These are phyloP conservation scores for Cotesia congregata DNA, from an alignment of 2,888 invertebrate genomes.

Conservation along the genomic window DNA sequence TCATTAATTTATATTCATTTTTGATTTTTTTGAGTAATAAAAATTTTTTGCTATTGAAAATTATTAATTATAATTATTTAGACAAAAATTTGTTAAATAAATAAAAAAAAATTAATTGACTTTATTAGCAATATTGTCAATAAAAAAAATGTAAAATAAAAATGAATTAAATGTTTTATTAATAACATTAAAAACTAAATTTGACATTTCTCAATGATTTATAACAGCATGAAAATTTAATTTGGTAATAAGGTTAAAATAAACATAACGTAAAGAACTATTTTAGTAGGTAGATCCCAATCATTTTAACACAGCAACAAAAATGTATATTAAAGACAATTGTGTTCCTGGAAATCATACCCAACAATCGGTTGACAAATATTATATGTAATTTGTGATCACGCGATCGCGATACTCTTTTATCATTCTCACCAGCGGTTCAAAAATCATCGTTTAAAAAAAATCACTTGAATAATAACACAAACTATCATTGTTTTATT, in stretches of 20 bases:
- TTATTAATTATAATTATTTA: too few species aligned
- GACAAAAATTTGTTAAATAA: too few species aligned
- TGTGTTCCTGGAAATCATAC: slow-evolving; percentile 28
- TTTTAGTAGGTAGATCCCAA: neutral
- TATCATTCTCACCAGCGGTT: neutral
- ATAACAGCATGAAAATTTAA: neutral
- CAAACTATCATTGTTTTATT: slow-evolving; percentile 8
- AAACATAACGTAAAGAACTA: neutral
- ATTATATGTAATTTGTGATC: slow-evolving; percentile 31
- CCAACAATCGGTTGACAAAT: slow-evolving; percentile 13
- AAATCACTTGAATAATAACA: slow-evolving; percentile 23
- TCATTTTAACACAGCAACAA: neutral
- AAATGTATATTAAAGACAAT: slow-evolving; percentile 29
- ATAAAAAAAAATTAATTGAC: too few species aligned
- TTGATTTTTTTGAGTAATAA: too few species aligned
- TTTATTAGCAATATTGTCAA: too few species aligned
- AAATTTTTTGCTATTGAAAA: too few species aligned
- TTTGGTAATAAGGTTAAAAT: neutral
- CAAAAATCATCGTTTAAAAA: slow-evolving; percentile 4
- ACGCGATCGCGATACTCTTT: slow-evolving; percentile 26
- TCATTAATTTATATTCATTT: too few species aligned
- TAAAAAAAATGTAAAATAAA: too few species aligned
- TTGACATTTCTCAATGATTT: neutral
- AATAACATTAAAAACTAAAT: too few species aligned
- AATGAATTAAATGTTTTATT: too few species aligned